Evolutionary conservation across 2,888 invertebrate genomes (phyloP), one percentile per base, ranked within the genome.

Genomic region (Oligia strigilis): DNA sequence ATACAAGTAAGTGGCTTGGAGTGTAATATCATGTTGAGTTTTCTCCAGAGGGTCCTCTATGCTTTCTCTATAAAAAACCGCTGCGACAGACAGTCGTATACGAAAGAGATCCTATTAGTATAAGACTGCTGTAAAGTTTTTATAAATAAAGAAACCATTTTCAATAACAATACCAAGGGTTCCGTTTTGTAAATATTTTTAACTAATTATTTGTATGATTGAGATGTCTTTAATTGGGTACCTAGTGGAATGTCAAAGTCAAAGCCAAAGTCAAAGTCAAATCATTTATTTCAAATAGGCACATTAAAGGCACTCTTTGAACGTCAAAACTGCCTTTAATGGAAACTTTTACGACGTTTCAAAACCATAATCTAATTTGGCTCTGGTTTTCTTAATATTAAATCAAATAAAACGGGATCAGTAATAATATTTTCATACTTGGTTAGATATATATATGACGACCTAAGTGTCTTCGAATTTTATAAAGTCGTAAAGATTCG

Each of bases 1-100:
- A 96, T 98, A 97, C 92, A 97, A 97, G 97, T 97, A 89, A 93
- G 94, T 92, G 8, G 8, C 1, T 29, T 9, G 36, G 4, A 77
- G 23, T 67, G n/a, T 11, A 62, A 52, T 64, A 14, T 43, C 23
- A 4, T 75, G 43, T 75, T 23, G 4, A 4, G 40, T 52, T 43
- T 62, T 52, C 29, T 23, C 23, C 19, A 40, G 40, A 69, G 19
- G 11, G 2, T 52, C 14, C 0, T 23, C 0, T 4, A 11, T 46
- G 14, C 23, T 6, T 36, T 46, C 43, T 71, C 9, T 23, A 19
- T 2, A n/a, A 9, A n/a, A 17, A 46, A n/a, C 2, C 2, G 58
- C 9, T 46, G 4, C 13, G 23, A 23, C 23, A 55, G 36, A 14
- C 5, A 13, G 23, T 17, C 17, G 8, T 13, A 36, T 23, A 19